Percentiles rank a stretch among this genome's conserved stretches.
Conservation (phyloP, 2,797 vertebrate species). For the Emys orbicularis region DNA sequence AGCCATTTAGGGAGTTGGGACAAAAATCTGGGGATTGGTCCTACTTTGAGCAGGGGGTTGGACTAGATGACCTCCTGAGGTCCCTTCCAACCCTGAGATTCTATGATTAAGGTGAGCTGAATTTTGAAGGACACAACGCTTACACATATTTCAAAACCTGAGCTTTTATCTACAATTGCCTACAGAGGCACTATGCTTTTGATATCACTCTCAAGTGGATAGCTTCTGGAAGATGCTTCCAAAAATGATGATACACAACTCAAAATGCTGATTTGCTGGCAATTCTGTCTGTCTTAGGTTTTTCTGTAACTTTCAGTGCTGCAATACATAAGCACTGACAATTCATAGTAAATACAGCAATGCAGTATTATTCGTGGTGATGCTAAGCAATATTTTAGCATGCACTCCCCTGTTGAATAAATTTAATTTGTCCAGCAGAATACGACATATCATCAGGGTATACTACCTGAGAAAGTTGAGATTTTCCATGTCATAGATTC, state of each 20-base stretch:
- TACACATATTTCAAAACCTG: not conserved
- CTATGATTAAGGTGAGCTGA: not conserved
- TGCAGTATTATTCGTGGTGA: not conserved
- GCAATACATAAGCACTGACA: not conserved
- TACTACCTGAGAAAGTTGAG: not conserved
- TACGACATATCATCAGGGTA: not conserved
- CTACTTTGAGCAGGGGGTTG: too few relatives aligned
- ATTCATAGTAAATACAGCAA: not conserved
- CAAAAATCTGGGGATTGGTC: too few relatives aligned
- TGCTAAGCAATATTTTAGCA: not conserved
- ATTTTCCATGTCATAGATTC: conserved; percentile 29
- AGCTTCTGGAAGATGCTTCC: not conserved
- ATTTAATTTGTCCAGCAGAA: conserved; percentile 4
- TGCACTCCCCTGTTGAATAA: not conserved
- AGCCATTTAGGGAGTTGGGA: too few relatives aligned
- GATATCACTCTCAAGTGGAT: not conserved
- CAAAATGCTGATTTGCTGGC: not conserved
- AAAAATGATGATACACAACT: not conserved
- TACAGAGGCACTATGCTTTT: not conserved
- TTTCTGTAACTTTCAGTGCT: not conserved
- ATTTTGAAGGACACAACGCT: not conserved
- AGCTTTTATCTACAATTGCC: not conserved
- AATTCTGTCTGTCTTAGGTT: not conserved
- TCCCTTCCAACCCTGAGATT: too few relatives aligned
- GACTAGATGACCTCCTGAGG: too few relatives aligned